Conservation (phyloP, 2,888 invertebrate species). For the Heterodera filipjevi region DNA sequence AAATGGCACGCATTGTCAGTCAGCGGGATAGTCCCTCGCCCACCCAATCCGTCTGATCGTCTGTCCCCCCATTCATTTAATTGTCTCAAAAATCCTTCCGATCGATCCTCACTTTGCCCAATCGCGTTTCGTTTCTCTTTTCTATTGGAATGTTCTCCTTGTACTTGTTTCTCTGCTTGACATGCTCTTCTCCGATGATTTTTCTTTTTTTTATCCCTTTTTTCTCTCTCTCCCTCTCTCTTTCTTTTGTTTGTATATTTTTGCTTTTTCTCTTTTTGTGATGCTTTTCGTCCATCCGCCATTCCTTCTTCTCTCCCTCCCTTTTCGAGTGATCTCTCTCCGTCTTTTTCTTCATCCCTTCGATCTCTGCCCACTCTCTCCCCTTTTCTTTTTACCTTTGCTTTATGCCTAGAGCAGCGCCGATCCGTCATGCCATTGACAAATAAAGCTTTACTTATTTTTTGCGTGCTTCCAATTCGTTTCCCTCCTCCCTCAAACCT, state of each 20-base stretch:
- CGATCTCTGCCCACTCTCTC: neutral
- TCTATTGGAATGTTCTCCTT: neutral
- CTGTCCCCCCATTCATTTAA: neutral
- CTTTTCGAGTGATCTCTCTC: neutral
- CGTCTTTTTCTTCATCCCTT: neutral
- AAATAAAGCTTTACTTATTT: neutral
- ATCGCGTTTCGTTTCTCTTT: too few relatives aligned
- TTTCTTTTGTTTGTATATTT: neutral
- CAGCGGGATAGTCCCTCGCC: constrained; percentile 17
- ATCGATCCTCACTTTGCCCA: too few relatives aligned
- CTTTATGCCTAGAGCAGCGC: constrained; percentile 20
- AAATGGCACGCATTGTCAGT: constrained; percentile 32
- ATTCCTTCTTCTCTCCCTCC: neutral
- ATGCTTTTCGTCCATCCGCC: neutral
- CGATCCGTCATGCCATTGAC: neutral
- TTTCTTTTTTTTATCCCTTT: neutral
- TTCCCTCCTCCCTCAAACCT: too few relatives aligned
- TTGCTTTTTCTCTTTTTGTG: neutral
- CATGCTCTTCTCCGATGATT: neutral
- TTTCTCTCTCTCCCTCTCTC: neutral
- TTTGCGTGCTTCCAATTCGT: neutral
- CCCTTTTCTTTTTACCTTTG: neutral
- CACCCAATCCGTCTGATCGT: constrained; percentile 8
- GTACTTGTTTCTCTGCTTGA: neutral
- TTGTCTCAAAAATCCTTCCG: too few relatives aligned